phyloP scores from a whole-genome alignment of 2,888 invertebrate species.

The Clunio marinus region DNA sequence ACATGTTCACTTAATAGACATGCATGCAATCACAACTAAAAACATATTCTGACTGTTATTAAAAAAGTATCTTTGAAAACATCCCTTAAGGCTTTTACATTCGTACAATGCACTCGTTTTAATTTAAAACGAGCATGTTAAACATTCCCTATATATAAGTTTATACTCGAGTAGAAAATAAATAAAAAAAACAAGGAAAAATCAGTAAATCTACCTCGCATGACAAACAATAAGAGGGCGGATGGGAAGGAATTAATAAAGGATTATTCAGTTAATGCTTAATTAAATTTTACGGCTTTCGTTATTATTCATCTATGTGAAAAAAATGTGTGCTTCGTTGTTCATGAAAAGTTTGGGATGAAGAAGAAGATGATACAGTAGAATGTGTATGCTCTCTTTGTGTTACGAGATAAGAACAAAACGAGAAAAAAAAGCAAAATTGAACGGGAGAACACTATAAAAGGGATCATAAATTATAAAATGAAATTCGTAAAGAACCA shows the following conservation, averaged over 20 bases:
- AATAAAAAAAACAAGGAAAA: background rate
- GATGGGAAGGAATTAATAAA: constrained; percentile 30
- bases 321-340: background rate
- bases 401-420: constrained; percentile 32
- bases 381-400: constrained; percentile 24
- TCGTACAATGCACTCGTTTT: no score
- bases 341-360: constrained; percentile 32
- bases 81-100: no score
- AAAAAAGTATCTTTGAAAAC: no score
- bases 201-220: background rate
- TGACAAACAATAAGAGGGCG: background rate
- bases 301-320: constrained; percentile 30
- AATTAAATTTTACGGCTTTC: constrained; percentile 38
- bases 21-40: no score
- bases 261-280: constrained; percentile 35
- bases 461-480: constrained; percentile 37
- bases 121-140: no score
- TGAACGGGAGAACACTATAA: background rate
- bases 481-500: constrained; percentile 38
- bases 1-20: no score
- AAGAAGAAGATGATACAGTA: constrained; percentile 15
- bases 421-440: background rate
- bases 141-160: no score
- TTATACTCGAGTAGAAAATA: background rate
- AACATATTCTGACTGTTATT: no score